Evolutionary conservation across 2,113 vertebrate genomes (phyloP), one percentile per base, ranked within the genome.

Genomic region (Elephas maximus): DNA sequence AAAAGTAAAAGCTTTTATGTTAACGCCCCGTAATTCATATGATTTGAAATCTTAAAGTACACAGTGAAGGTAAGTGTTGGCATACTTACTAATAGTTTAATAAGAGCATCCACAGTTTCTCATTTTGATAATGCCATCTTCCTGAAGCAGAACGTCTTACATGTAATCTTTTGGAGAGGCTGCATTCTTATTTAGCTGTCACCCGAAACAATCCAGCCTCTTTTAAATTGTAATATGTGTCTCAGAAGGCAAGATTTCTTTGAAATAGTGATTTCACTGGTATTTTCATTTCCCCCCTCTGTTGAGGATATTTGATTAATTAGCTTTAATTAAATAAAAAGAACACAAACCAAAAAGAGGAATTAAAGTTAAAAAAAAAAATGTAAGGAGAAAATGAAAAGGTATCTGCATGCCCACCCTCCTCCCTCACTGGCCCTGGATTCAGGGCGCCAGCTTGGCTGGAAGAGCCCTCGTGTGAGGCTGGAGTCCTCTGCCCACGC

Each of bases 1-100:
- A 69, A 95, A 81, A 91, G 91, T 89, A 33, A 83, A 45, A 81
- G 83, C 88, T 84, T 28, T 92, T 73, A 17, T 41, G 73, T 86
- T 74, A 74, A 84, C 53, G 17, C 62, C 24, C 33, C 45, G 7
- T 77, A 73, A 69, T 17, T 87, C 65, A 62, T n/a, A 67, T n/a
- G 33, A 83, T 88, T 80, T 79, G 53, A 83, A 86, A 37, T 67
- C 57, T 18, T 23, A 37, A 21, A 84, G 91, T 44, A 62, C 63
- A 41, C 84, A 41, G 62, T 5, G 79, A 73, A 84, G n/a, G 30
- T 53, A 4, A 78, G 73, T 0, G 0, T 53, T 51, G 74, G 45
- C 30, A 12, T 53, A 3, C 11, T 63, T 60, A 1, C 20, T 51
- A 5, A 62, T 12, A 41, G 21, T 20, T 73, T 9, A 28, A 26